These are phyloP conservation scores for Rhyacophila evoluta DNA, from an alignment of 2,888 invertebrate genomes.

Conservation along the genomic window DNA sequence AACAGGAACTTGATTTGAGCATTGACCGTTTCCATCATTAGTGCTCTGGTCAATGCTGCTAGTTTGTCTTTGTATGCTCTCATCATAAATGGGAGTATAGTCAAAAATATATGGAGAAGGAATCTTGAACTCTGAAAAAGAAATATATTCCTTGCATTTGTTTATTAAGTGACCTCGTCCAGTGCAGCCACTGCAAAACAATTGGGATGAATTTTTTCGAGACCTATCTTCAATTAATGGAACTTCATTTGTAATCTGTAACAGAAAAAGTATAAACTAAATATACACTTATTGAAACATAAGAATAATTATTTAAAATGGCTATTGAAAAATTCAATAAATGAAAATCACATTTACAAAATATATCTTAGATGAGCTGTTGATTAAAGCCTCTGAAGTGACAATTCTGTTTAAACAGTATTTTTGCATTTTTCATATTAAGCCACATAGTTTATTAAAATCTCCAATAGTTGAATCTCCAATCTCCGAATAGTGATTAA, in stretches of 20 bases:
- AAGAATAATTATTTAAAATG: no score
- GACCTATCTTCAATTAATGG: constrained; percentile 61
- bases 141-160: constrained; percentile 61
- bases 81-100: constrained; percentile 46
- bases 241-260: constrained; percentile 67
- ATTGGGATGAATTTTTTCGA: constrained; percentile 58
- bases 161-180: constrained; percentile 69
- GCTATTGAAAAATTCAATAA: no score
- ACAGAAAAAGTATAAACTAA: no score
- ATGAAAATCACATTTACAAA: no score
- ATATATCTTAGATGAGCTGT: no score
- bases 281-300: no score
- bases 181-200: constrained; percentile 72
- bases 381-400: no score
- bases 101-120: constrained; percentile 41
- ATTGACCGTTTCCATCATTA: constrained; percentile 65
- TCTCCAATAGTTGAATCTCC: no score
- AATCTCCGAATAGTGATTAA: no score
- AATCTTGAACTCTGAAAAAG: constrained; percentile 58
- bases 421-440: no score
- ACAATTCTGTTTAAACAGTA: no score
- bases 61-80: constrained; percentile 57
- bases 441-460: no score
- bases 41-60: constrained; percentile 60
- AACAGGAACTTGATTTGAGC: constrained; percentile 70